Evolutionary conservation across 2,797 vertebrate species (phyloP).

Genomic region (Catostomus latipinnis): DNA sequence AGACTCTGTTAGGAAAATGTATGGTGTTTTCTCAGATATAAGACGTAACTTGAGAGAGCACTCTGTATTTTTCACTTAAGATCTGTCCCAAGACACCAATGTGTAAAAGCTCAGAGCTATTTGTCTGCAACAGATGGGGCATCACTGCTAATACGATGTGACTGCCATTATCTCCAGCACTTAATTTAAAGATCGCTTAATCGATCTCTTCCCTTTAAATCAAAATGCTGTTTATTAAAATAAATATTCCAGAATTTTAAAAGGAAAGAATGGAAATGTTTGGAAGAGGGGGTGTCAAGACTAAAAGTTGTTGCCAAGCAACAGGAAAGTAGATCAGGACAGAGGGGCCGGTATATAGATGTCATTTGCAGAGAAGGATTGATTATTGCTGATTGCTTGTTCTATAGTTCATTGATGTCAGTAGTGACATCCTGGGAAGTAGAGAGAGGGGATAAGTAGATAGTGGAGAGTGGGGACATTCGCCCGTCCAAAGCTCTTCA

Average conservation of each 20-base stretch:
- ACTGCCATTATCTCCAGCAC: conserved; percentile 16
- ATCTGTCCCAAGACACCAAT: conserved; percentile 42
- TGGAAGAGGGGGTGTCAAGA: conserved; percentile 18
- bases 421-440: conserved; percentile 37
- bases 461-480: conserved; percentile 29
- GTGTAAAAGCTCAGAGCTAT: conserved; percentile 43
- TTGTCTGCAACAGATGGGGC: conserved; percentile 28
- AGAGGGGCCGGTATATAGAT: conserved; percentile 14
- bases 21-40: conserved; percentile 4
- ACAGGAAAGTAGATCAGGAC: conserved; percentile 64
- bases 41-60: conserved; percentile 35
- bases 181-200: conserved; percentile 9
- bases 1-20: conserved; percentile 1
- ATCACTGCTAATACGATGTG: neutral
- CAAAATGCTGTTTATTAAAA: conserved; percentile 1
- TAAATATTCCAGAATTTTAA: conserved; percentile 18
- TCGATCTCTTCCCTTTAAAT: conserved; percentile 3
- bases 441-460: conserved; percentile 27
- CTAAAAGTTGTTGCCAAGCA: conserved; percentile 66
- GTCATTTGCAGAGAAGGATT: conserved; percentile 61
- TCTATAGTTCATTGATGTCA: conserved; percentile 55
- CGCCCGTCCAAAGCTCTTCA: conserved; percentile 21
- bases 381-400: conserved; percentile 52
- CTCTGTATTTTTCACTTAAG: conserved; percentile 39
- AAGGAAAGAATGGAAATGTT: conserved; percentile 22